Percentiles rank a stretch among this genome's conserved stretches.
Evolutionary conservation across 2,888 invertebrate species (phyloP).

Genomic region (Rhagonycha lutea): DNA sequence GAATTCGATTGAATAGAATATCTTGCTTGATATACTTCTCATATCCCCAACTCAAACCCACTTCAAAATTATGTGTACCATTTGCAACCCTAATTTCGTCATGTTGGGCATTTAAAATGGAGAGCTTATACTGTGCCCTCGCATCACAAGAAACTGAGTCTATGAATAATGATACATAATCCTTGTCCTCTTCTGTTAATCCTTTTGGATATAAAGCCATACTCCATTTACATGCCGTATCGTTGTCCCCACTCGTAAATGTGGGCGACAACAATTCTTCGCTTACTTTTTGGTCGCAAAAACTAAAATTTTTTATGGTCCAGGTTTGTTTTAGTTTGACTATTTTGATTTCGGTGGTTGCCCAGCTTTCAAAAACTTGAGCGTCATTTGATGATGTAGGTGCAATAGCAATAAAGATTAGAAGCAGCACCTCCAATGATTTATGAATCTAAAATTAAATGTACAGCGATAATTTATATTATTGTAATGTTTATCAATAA

Average conservation of each 20-base stretch:
- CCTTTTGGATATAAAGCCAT: slow-evolving; percentile 99
- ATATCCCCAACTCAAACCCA: slow-evolving; percentile 99
- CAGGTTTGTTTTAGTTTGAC: slow-evolving; percentile 99
- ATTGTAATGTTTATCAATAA: too few relatives aligned
- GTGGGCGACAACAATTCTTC: slow-evolving; percentile 99
- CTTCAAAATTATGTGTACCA: slow-evolving; percentile 94
- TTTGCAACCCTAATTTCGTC: slow-evolving; percentile 99
- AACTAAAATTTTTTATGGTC: slow-evolving; percentile 99
- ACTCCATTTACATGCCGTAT: slow-evolving; percentile 97
- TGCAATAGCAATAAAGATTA: neutral
- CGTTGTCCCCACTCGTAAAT: slow-evolving; percentile 98
- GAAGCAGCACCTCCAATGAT: neutral
- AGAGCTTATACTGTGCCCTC: slow-evolving; percentile 99
- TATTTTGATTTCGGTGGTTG: slow-evolving; percentile 87
- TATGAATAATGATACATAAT: slow-evolving; percentile 98
- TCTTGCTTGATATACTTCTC: slow-evolving; percentile 99
- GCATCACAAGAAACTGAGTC: slow-evolving; percentile 99
- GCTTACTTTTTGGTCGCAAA: slow-evolving; percentile 99
- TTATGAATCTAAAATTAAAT: neutral
- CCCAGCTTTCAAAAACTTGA: neutral
- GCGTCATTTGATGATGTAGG: neutral
- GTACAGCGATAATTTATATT: too few relatives aligned
- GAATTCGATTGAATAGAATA: slow-evolving; percentile 95
- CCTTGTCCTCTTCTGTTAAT: slow-evolving; percentile 99
- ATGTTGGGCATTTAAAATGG: slow-evolving; percentile 98